Evolutionary conservation across 1,140 invertebrate genomes (phyloP).

Genomic region (Drosophila yakuba): DNA sequence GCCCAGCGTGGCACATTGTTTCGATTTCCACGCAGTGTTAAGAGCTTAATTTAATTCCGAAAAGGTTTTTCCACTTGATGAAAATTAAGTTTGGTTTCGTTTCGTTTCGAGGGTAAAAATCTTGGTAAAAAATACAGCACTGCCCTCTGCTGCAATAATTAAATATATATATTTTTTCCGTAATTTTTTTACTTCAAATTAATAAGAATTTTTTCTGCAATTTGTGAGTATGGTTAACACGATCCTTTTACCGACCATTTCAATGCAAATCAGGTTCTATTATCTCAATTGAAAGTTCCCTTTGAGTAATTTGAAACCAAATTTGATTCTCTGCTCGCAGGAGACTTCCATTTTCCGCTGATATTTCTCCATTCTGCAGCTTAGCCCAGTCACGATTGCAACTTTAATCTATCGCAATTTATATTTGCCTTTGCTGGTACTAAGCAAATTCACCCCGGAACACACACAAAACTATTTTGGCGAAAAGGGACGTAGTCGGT

Average conservation of each 20-base stretch:
- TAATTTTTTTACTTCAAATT: not conserved
- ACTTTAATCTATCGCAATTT: conserved; percentile 57
- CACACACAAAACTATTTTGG: conserved; percentile 19
- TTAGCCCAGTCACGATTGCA: conserved; percentile 48
- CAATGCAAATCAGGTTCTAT: conserved; percentile 21
- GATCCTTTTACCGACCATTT: conserved; percentile 26
- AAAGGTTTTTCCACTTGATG: conserved; percentile 46
- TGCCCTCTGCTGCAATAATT: not conserved
- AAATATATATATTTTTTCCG: conserved; percentile 4
- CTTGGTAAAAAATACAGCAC: not conserved
- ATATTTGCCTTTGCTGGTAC: conserved; percentile 37
- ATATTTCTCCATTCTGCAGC: conserved; percentile 1
- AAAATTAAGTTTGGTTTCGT: conserved; percentile 39
- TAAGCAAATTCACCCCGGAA: conserved; percentile 12
- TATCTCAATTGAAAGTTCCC: conserved; percentile 45
- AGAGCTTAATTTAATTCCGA: conserved; percentile 55
- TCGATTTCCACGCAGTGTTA: conserved; percentile 48
- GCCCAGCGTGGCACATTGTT: conserved; percentile 67
- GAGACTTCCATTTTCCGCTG: conserved; percentile 9
- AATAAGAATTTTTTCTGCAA: not conserved
- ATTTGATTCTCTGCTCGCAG: conserved; percentile 23
- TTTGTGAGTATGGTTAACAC: conserved; percentile 2
- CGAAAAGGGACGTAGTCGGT: not conserved
- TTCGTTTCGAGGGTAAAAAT: not conserved
- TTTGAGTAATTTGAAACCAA: conserved; percentile 41